phyloP scores from a whole-genome alignment of 2,113 vertebrate genomes.

The Australoheros scitulus region DNA sequence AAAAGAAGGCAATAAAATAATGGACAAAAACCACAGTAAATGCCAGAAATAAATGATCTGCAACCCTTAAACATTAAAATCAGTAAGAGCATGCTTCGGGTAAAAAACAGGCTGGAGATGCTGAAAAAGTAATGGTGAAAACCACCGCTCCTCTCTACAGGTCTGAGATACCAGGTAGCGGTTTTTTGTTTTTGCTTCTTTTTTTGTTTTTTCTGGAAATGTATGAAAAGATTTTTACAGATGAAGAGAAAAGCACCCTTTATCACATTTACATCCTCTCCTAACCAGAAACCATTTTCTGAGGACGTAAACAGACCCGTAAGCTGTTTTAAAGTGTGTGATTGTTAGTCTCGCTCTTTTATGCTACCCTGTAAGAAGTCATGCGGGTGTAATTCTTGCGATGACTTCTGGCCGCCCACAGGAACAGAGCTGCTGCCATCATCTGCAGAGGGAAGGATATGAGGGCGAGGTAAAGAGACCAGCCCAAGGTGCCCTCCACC shows the following conservation, averaged over 20 bases:
- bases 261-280: not conserved
- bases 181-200: not conserved
- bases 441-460: constrained; percentile 93
- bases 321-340: not conserved
- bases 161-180: not conserved
- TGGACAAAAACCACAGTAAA: constrained; percentile 11
- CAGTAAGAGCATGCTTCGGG: constrained; percentile 25
- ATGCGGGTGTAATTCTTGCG: constrained; percentile 91
- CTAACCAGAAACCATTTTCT: not conserved
- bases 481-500: constrained; percentile 85
- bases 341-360: not conserved
- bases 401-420: constrained; percentile 94
- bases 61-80: not conserved
- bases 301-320: not conserved
- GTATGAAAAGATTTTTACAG: not conserved
- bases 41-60: constrained; percentile 16
- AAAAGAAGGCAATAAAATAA: constrained; percentile 54
- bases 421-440: constrained; percentile 95
- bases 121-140: constrained; percentile 5
- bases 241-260: constrained; percentile 7
- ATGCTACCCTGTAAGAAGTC: constrained; percentile 90
- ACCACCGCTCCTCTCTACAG: not conserved
- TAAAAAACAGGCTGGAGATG: constrained; percentile 2
- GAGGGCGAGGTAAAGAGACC: constrained; percentile 97
- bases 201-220: not conserved